phyloP scores from a whole-genome alignment of 2,113 vertebrate species.

The Phaetusa simplex region DNA sequence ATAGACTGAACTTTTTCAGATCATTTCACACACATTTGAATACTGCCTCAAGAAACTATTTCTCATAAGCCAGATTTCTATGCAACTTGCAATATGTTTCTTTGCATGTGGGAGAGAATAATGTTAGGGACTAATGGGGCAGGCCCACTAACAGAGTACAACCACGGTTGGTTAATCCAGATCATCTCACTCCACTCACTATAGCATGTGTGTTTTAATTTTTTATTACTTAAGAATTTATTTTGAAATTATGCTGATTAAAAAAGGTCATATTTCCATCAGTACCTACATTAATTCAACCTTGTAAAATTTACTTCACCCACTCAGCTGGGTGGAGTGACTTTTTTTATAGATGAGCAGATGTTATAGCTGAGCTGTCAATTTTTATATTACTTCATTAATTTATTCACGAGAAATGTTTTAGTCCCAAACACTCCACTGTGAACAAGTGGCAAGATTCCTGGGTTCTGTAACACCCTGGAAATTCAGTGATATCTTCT shows the following conservation, averaged over 20 bases:
- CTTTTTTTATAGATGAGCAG: constrained; percentile 41
- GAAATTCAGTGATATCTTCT: not conserved
- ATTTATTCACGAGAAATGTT: constrained; percentile 19
- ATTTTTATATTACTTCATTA: constrained; percentile 46
- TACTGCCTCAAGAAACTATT: not conserved
- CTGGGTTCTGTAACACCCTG: not conserved
- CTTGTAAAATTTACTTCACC: constrained; percentile 46
- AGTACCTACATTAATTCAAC: constrained; percentile 18
- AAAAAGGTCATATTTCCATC: constrained; percentile 46
- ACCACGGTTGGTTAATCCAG: not conserved
- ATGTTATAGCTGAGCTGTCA: constrained; percentile 44
- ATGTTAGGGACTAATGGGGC: not conserved
- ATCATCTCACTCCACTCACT: not conserved
- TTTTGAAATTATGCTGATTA: constrained; percentile 36
- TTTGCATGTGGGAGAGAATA: not conserved
- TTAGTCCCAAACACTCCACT: constrained; percentile 1
- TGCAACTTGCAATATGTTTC: not conserved
- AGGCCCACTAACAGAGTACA: not conserved
- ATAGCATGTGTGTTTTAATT: not conserved
- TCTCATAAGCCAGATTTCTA: not conserved
- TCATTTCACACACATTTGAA: not conserved
- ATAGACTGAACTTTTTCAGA: not conserved
- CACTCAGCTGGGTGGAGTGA: constrained; percentile 57
- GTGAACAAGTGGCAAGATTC: not conserved
- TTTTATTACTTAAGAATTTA: constrained; percentile 39